Percentiles rank a stretch among this genome's conserved stretches.
phyloP scores from a whole-genome alignment of 2,113 vertebrate species.

The Stomatorhinus ivindoensis region DNA sequence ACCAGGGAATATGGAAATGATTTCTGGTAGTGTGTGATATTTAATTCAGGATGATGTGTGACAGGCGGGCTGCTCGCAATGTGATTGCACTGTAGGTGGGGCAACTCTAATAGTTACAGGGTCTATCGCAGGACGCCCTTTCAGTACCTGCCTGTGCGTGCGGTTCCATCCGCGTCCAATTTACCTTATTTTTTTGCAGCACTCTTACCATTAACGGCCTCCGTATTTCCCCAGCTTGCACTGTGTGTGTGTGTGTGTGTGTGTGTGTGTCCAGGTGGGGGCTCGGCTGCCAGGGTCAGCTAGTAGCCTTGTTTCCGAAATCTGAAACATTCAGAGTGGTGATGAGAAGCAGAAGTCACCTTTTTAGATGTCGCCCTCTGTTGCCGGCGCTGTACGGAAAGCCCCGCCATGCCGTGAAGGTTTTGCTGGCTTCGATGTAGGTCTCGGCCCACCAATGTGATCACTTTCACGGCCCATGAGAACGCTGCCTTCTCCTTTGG shows the following conservation, averaged over 20 bases:
- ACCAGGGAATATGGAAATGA: constrained; percentile 91
- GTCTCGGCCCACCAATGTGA: neutral
- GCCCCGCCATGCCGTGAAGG: neutral
- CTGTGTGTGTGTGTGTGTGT: neutral
- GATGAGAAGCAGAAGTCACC: neutral
- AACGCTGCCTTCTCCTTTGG: neutral
- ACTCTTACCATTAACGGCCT: neutral
- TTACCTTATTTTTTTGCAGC: neutral
- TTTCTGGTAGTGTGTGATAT: constrained; percentile 81
- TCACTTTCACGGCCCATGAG: constrained; percentile 1
- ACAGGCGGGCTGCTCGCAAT: constrained; percentile 41
- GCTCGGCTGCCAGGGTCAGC: neutral
- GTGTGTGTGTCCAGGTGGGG: neutral
- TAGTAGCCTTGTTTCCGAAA: neutral
- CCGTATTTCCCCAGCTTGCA: neutral
- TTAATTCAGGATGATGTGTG: constrained; percentile 70
- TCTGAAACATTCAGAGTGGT: neutral
- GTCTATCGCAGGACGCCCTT: constrained; percentile 30
- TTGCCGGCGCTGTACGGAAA: neutral
- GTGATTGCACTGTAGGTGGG: constrained; percentile 19
- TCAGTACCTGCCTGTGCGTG: neutral
- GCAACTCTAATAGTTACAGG: constrained; percentile 18
- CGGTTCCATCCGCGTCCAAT: neutral
- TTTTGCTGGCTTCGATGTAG: neutral
- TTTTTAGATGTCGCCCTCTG: neutral